Evolutionary conservation across 1,140 invertebrate species (phyloP).

Genomic region (Acromyrmex echinatior): DNA sequence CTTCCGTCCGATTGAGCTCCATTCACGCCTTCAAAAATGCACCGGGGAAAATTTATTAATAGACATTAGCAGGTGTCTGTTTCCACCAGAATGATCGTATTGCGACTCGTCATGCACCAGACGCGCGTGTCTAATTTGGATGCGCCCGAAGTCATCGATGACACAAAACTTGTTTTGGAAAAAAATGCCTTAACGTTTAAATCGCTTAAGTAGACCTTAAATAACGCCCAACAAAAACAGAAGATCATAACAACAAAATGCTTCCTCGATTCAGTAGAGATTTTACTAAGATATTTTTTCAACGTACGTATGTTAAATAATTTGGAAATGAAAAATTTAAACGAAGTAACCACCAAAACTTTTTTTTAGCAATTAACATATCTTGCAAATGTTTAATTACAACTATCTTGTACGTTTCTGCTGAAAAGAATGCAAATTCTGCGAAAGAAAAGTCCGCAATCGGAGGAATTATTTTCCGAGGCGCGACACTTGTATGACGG

Average conservation of each 20-base stretch:
- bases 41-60: slow-evolving; percentile 70
- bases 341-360: background rate
- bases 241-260: background rate
- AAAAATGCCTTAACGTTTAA: background rate
- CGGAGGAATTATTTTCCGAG: slow-evolving; percentile 61
- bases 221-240: background rate
- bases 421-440: slow-evolving; percentile 1
- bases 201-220: background rate
- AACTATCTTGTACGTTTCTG: background rate
- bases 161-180: slow-evolving; percentile 5
- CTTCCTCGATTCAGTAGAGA: background rate
- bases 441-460: slow-evolving; percentile 28
- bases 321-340: background rate
- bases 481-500: background rate
- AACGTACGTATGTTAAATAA: background rate
- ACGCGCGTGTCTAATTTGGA: slow-evolving; percentile 73
- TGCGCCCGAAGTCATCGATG: slow-evolving; percentile 41
- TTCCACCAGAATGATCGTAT: slow-evolving; percentile 66
- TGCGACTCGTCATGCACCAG: slow-evolving; percentile 70
- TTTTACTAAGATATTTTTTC: background rate
- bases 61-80: slow-evolving; percentile 75
- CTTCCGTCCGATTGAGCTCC: slow-evolving; percentile 66
- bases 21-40: slow-evolving; percentile 65
- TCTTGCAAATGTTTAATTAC: background rate
- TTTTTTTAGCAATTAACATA: background rate